Evolutionary conservation across 2,797 vertebrate genomes (phyloP), one percentile per base, ranked within the genome.

Genomic region (Rachycentron canadum): DNA sequence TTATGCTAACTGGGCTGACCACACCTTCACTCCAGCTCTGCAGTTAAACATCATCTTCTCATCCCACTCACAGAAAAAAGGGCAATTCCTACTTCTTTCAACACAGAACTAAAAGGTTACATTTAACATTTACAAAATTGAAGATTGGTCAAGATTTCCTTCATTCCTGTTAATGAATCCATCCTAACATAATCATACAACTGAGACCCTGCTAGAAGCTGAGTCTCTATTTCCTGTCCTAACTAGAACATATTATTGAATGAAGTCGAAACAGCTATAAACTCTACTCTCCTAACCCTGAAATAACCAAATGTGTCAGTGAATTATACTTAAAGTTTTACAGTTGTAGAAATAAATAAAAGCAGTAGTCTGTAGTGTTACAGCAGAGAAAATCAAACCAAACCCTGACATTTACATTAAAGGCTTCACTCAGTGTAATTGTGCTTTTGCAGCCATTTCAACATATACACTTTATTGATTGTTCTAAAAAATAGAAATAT

Each of bases 281-380:
- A 16, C 26, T 66, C 36, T 59, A 43, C 40, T 45, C 16, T 57
- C 5, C 3, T n/a, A 38, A 32, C 26, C 53, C 63, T 67, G 7
- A 69, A 34, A 36, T 8, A 70, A 1, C 19, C 21, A 53, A n/a
- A 34, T 19, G 12, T 64, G 38, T 28, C 65, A 67, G 43, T 53
- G 34, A 76, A 64, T 23, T 10, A 53, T 59, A 43, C 47, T 52
- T 64, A 17, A 43, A 76, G 28, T 16, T 21, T 68, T 61, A 62
- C 45, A 71, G 56, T 77, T 53, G 47, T 36, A 76, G 28, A 74
- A 81, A 87, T 87, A 87, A 82, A 87, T 85, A 68, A 79, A 86
- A 64, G 40, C 74, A 85, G 69, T 77, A 84, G 84, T 84, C 43
- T 45, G 69, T 58, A 23, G 49, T 14, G 12, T 81, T 79, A 43